Evolutionary conservation across 1,140 invertebrate genomes (phyloP).

Genomic region (Zaprionus tsacasi): DNA sequence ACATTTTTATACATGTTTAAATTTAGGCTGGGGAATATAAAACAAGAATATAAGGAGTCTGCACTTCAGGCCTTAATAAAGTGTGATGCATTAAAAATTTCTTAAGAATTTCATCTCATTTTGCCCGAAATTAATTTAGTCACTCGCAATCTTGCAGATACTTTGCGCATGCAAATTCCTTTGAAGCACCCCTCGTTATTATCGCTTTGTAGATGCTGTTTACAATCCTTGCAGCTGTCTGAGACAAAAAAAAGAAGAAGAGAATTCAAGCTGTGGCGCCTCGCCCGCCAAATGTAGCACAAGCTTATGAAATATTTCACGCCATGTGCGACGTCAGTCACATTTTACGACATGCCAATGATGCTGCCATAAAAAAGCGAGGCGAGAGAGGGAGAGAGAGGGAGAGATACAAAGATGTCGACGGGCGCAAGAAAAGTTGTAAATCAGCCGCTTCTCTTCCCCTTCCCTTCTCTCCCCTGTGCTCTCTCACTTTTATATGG

Average conservation of each 20-base stretch:
- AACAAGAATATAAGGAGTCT: no score
- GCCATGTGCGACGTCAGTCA: constrained; percentile 73
- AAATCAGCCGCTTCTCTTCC: constrained; percentile 24
- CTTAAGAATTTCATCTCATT: neutral
- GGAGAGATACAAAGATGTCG: constrained; percentile 53
- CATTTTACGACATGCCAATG: constrained; percentile 80
- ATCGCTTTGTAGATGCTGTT: constrained; percentile 53
- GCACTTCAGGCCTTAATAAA: neutral
- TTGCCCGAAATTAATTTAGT: neutral
- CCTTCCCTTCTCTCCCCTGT: neutral
- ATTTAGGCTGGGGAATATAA: no score
- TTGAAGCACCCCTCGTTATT: constrained; percentile 19
- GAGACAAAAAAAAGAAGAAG: neutral
- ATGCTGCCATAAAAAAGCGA: constrained; percentile 69
- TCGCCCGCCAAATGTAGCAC: constrained; percentile 60
- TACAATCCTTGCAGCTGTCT: constrained; percentile 65
- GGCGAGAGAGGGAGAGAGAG: no score
- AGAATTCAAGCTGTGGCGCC: constrained; percentile 34
- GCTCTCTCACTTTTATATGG: constrained; percentile 14
- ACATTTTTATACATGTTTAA: no score
- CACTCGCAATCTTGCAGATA: neutral
- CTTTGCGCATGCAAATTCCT: constrained; percentile 1
- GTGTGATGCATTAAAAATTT: neutral
- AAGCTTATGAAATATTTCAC: constrained; percentile 79
- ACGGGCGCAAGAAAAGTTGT: constrained; percentile 32